A percentile compares a stretch with the other conserved stretches of the same genome.
Conservation (phyloP, 2,797 vertebrate species). For the Euthynnus affinis region DNA sequence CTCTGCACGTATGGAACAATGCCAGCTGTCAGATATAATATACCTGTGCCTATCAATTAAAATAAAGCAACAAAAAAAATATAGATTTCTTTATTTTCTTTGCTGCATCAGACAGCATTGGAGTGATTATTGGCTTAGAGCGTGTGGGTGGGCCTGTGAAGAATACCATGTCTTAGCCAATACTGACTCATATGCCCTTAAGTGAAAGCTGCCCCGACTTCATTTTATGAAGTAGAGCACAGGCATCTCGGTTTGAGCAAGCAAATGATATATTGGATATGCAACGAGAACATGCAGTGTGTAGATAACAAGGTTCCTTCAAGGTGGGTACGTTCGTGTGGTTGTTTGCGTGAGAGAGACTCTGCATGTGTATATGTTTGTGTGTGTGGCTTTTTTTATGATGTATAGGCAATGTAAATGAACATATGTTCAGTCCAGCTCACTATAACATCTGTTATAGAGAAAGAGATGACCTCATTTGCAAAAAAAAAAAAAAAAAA, state of each 20-base stretch:
- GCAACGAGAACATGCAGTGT: slow-evolving; percentile 58
- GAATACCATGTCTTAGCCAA: slow-evolving; percentile 64
- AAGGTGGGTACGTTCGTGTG: slow-evolving; percentile 42
- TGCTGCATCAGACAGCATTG: background rate
- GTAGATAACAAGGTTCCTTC: slow-evolving; percentile 70
- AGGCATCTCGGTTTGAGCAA: slow-evolving; percentile 48
- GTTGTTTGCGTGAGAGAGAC: too few relatives aligned
- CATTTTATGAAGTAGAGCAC: slow-evolving; percentile 69
- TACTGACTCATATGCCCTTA: slow-evolving; percentile 64
- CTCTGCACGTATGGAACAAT: background rate
- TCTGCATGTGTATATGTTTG: too few relatives aligned
- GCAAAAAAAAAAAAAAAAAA: slow-evolving; percentile 1
- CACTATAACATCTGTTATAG: slow-evolving; percentile 54
- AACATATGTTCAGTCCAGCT: slow-evolving; percentile 65
- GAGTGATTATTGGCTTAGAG: slow-evolving; percentile 42
- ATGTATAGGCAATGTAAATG: slow-evolving; percentile 70
- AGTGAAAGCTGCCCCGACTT: slow-evolving; percentile 61
- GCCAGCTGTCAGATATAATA: slow-evolving; percentile 24
- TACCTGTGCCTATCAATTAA: slow-evolving; percentile 30
- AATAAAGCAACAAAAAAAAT: background rate
- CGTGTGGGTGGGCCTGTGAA: slow-evolving; percentile 60
- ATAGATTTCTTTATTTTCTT: background rate
- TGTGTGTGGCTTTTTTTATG: slow-evolving; percentile 38
- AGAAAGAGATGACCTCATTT: slow-evolving; percentile 30
- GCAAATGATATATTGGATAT: slow-evolving; percentile 70